These are phyloP conservation scores for Daptonema setosum DNA, from an alignment of 2,888 invertebrate species.

Conservation along the genomic window DNA sequence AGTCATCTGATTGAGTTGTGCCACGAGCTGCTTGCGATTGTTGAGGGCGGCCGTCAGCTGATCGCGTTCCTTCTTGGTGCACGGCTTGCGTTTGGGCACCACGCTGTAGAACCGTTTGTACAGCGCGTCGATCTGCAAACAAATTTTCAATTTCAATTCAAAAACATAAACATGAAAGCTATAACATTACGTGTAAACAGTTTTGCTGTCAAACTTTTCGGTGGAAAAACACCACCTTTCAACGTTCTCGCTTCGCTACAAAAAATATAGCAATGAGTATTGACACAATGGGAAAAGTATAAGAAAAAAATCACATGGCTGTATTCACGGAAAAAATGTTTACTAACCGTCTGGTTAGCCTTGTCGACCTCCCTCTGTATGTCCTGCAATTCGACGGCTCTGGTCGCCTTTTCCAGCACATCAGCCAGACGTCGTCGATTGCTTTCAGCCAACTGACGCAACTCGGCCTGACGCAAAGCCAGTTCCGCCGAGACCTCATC, in stretches of 20 bases:
- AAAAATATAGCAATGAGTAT: too few relatives aligned
- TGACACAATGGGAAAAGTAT: not conserved
- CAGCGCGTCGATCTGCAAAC: constrained; percentile 3
- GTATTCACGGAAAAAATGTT: not conserved
- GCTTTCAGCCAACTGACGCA: not conserved
- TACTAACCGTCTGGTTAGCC: not conserved
- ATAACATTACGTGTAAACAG: too few relatives aligned
- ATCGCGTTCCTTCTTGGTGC: constrained; percentile 3
- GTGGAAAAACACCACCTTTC: too few relatives aligned
- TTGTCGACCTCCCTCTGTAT: not conserved
- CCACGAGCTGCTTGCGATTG: not conserved
- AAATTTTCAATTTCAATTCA: too few relatives aligned
- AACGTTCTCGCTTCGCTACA: too few relatives aligned
- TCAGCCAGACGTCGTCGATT: not conserved
- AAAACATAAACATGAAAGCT: too few relatives aligned
- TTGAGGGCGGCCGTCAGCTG: not conserved
- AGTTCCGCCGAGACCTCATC: constrained; percentile 1
- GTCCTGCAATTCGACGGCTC: not conserved
- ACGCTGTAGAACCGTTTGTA: constrained; percentile 4
- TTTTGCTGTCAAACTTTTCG: too few relatives aligned
- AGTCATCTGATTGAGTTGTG: not conserved
- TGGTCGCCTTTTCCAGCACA: not conserved
- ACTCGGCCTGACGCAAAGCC: not conserved
- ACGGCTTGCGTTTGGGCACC: constrained; percentile 6
- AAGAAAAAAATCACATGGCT: not conserved